phyloP scores from a whole-genome alignment of 1,140 invertebrate genomes.

The Solen grandis region DNA sequence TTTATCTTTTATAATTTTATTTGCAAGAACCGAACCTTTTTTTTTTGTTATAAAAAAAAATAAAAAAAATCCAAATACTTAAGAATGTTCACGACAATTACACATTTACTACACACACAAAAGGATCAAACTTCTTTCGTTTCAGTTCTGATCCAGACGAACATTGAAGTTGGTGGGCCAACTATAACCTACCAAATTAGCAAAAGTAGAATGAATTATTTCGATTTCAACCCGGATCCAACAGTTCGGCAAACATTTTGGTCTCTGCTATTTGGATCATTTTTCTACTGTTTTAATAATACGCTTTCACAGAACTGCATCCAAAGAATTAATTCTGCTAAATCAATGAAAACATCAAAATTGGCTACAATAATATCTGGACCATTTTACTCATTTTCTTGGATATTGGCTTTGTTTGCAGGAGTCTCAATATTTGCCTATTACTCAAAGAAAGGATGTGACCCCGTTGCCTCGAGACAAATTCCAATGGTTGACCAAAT shows the following conservation, averaged over 20 bases:
- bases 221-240: conserved; percentile 40
- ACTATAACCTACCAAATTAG: neutral
- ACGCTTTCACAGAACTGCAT: conserved; percentile 31
- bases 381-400: neutral
- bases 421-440: conserved; percentile 32
- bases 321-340: conserved; percentile 23
- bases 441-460: neutral
- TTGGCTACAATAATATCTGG: no score
- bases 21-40: no score
- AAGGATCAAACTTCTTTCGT: no score
- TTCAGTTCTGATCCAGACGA: conserved; percentile 39
- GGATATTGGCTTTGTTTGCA: conserved; percentile 12
- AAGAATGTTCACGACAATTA: no score
- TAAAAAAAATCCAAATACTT: no score
- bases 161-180: no score
- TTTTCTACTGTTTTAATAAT: conserved; percentile 10
- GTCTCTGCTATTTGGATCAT: conserved; percentile 21
- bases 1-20: no score
- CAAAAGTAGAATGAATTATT: neutral
- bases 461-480: conserved; percentile 21
- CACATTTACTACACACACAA: no score
- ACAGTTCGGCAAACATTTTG: no score
- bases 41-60: no score
- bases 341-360: no score
- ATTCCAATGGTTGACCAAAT: conserved; percentile 24